Conservation (phyloP, 1,140 invertebrate genomes). For the Phortica variegata region DNA sequence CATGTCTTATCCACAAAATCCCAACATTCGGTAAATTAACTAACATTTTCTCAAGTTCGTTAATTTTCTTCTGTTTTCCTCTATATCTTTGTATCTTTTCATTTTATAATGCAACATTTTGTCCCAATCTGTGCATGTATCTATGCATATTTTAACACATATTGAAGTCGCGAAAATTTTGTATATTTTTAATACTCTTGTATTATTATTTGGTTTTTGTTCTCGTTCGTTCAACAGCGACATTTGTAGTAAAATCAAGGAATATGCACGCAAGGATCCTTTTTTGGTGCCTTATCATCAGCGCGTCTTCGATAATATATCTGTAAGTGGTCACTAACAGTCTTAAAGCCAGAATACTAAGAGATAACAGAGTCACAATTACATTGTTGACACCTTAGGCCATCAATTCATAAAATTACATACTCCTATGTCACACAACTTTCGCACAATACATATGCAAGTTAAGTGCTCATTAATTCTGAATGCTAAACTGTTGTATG, state of each 20-base stretch:
- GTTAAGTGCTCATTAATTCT: no score
- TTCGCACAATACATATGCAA: no score
- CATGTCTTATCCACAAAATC: constrained; percentile 69
- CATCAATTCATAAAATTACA: no score
- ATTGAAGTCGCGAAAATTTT: no score
- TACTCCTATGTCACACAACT: background rate
- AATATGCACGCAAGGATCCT: constrained; percentile 66
- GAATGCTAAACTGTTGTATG: no score
- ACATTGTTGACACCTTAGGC: no score
- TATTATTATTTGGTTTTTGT: no score
- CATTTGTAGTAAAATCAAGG: constrained; percentile 67
- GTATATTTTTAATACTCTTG: no score
- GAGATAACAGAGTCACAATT: no score
- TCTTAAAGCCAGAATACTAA: background rate
- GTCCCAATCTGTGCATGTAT: no score
- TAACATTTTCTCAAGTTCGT: constrained; percentile 21
- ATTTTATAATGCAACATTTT: no score
- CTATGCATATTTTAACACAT: no score
- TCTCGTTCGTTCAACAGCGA: constrained; percentile 57
- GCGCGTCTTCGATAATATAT: constrained; percentile 67
- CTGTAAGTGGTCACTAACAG: constrained; percentile 57
- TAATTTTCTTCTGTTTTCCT: constrained; percentile 14
- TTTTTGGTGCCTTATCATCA: constrained; percentile 75
- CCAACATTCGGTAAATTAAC: constrained; percentile 65
- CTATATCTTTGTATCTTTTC: constrained; percentile 3